A percentile compares a stretch with the other conserved stretches of the same genome.
Conservation (phyloP, 2,113 vertebrate species). For the Coryphaenoides rupestris region DNA sequence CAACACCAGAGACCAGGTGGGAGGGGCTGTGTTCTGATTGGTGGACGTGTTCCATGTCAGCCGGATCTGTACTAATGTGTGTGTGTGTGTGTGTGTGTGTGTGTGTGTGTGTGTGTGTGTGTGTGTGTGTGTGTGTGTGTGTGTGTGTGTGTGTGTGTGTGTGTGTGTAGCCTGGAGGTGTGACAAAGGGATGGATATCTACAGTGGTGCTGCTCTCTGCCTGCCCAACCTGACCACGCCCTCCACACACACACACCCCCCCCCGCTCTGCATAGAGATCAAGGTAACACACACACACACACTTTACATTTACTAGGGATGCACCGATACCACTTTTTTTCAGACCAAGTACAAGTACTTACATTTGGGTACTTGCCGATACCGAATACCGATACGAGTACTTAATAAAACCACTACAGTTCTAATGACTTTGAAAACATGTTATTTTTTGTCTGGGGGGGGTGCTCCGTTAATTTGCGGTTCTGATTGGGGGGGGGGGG, state of each 20-base stretch:
- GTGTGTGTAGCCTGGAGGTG: slow-evolving; percentile 82
- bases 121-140: slow-evolving; percentile 21
- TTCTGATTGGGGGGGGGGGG: too few relatives aligned
- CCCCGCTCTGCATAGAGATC: slow-evolving; percentile 93
- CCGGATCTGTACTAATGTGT: background rate
- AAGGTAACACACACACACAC: slow-evolving; percentile 75
- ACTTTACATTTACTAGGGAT: too few relatives aligned
- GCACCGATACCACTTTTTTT: too few relatives aligned
- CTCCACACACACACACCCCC: slow-evolving; percentile 74
- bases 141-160: slow-evolving; percentile 16
- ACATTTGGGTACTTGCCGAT: too few relatives aligned
- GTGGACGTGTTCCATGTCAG: background rate
- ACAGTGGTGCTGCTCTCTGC: slow-evolving; percentile 92
- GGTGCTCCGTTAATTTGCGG: too few relatives aligned
- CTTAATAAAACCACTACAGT: too few relatives aligned
- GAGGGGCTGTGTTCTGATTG: background rate
- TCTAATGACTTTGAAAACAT: too few relatives aligned
- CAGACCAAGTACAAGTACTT: too few relatives aligned
- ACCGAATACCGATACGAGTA: too few relatives aligned
- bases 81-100: slow-evolving; percentile 16
- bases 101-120: slow-evolving; percentile 21
- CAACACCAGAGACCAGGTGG: slow-evolving; percentile 92
- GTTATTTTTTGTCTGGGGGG: too few relatives aligned
- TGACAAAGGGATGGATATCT: slow-evolving; percentile 94
- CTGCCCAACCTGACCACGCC: slow-evolving; percentile 92